Evolutionary conservation across 2,797 vertebrate species (phyloP), one percentile per base, ranked within the genome.

Genomic region (Synanceia verrucosa): DNA sequence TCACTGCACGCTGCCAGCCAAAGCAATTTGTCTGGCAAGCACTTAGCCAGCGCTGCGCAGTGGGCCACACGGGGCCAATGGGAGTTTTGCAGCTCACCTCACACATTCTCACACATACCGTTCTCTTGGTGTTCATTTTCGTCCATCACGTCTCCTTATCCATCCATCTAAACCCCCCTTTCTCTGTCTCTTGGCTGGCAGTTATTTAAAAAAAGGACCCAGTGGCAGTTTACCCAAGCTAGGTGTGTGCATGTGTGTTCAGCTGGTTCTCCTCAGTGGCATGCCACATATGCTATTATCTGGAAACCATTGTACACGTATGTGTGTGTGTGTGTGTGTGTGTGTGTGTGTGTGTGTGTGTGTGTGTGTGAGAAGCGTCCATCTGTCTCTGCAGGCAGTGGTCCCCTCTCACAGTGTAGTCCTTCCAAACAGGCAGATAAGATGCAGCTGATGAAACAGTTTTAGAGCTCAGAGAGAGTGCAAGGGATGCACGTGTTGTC

Each of bases 11-110:
- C 71, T 64, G 82, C 85, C 86, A 86, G 83, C 86, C 79, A 86
- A 81, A 66, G 88, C 86, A 90, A 92, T 94, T 93, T 94, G 91
- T 94, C 91, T 89, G 88, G 88, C 82, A 65, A 91, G 84, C 87
- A 81, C 84, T 90, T 86, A 90, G 88, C 79, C 69, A 74, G 81
- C 78, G 76, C 56, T 63, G 73, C 47, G 41, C 82, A 79, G 76
- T 39, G 70, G 88, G 83, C 82, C 88, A 75, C 80, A 52, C 44
- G 1, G 39, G 73, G 57, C 79, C 69, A 39, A 64, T 75, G 76
- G 80, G 82, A 81, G 86, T 37, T 82, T 74, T 78, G 61, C 65
- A 67, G 77, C 76, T 79, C 81, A 78, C 76, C 84, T 84, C 81
- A 68, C 78, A 82, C 70, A 39, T 83, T 85, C 72, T 64, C 75